A percentile compares a stretch with the other conserved stretches of the same genome.
Conservation (phyloP, 1,140 invertebrate species). For the Gonioctena quinquepunctata region DNA sequence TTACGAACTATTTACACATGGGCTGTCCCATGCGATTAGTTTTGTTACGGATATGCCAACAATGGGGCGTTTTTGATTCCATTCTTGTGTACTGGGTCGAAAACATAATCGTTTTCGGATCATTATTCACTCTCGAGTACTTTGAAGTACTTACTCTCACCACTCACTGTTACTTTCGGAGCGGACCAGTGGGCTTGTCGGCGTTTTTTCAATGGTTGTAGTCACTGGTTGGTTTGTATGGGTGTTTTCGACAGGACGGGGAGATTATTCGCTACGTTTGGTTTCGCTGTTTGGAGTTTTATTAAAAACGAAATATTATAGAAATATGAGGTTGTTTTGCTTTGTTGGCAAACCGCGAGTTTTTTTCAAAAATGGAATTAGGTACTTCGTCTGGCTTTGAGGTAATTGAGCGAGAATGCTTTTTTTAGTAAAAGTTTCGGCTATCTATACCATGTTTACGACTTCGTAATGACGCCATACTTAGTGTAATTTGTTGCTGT, state of each 20-base stretch:
- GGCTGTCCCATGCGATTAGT: slow-evolving; percentile 40
- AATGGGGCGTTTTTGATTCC: slow-evolving; percentile 33
- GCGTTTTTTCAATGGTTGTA: neutral
- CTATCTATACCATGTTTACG: no score
- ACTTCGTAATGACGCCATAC: no score
- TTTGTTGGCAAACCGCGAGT: neutral
- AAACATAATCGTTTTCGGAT: slow-evolving; percentile 23
- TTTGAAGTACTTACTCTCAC: neutral
- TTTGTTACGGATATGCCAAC: slow-evolving; percentile 42
- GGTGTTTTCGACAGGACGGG: neutral
- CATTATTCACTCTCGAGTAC: neutral
- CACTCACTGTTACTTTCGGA: slow-evolving; percentile 1
- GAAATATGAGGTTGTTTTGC: neutral
- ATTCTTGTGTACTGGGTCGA: slow-evolving; percentile 22
- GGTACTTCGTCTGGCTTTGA: no score
- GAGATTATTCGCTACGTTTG: slow-evolving; percentile 7
- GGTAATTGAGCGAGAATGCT: no score
- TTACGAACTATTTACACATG: slow-evolving; percentile 40
- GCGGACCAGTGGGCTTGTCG: neutral
- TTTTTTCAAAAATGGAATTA: no score
- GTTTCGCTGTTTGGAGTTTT: neutral
- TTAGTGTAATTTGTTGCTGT: no score
- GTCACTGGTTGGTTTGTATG: neutral
- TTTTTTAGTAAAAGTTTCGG: no score
- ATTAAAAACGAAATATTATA: neutral